These are phyloP conservation scores for Drosophila ustulata DNA, from an alignment of 2,888 invertebrate genomes.

Conservation along the genomic window DNA sequence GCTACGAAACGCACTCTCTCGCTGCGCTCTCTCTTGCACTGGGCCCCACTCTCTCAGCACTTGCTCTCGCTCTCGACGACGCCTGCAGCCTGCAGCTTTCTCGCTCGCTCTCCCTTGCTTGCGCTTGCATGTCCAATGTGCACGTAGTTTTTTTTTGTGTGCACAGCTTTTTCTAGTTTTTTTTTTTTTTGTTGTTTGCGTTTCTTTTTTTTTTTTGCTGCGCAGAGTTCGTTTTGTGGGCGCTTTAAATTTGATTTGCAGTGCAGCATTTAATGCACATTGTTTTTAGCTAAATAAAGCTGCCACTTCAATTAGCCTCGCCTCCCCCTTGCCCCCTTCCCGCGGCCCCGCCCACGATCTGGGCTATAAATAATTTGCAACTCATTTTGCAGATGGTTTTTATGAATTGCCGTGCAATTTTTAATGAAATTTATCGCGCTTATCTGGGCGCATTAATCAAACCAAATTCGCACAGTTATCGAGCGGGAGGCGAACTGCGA, in stretches of 20 bases:
- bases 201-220: constrained; percentile 24
- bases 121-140: constrained; percentile 18
- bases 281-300: constrained; percentile 25
- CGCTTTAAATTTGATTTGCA: constrained; percentile 73
- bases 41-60: background rate
- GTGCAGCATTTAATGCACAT: constrained; percentile 53
- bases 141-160: constrained; percentile 44
- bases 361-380: constrained; percentile 77
- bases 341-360: background rate
- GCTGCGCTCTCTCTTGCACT: background rate
- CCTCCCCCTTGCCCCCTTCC: background rate
- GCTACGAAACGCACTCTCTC: constrained; percentile 4
- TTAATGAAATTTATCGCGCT: constrained; percentile 82
- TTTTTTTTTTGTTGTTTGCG: constrained; percentile 10
- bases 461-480: constrained; percentile 63
- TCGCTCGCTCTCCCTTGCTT: constrained; percentile 14
- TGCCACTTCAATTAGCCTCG: constrained; percentile 9
- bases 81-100: constrained; percentile 30
- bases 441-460: constrained; percentile 83
- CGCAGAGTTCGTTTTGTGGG: constrained; percentile 29
- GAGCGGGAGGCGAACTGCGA: background rate
- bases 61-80: constrained; percentile 3
- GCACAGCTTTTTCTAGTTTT: constrained; percentile 17
- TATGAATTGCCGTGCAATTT: constrained; percentile 81
- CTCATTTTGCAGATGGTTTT: constrained; percentile 80